Conservation (phyloP, 92 coral and sea anemone genomes). For the Phenganax marumi region DNA sequence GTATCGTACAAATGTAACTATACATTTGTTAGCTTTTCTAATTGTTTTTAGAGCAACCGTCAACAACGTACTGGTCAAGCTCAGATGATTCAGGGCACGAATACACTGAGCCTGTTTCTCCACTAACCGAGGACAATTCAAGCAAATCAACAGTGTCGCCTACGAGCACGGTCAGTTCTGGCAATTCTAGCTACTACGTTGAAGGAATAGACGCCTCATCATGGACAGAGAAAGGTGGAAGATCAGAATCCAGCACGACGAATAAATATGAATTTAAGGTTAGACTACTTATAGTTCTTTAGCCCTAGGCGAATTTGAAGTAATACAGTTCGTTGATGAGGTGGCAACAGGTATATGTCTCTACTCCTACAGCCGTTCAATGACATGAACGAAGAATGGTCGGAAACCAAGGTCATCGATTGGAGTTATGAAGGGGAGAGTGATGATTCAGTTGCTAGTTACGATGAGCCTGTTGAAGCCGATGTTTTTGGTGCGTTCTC, state of each 20-base stretch:
- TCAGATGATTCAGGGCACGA: conserved; percentile 31
- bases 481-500: conserved; percentile 14
- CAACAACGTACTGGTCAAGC: conserved; percentile 30
- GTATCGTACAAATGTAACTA: neutral
- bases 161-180: conserved; percentile 3
- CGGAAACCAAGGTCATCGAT: conserved; percentile 13
- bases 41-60: neutral
- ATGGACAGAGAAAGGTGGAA: neutral
- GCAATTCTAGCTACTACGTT: conserved; percentile 6
- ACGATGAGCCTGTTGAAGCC: conserved; percentile 23
- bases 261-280: conserved; percentile 32
- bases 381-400: conserved; percentile 30
- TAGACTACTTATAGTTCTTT: neutral
- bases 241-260: neutral
- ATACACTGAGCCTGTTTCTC: conserved; percentile 7
- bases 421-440: conserved; percentile 33
- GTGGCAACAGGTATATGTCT: neutral
- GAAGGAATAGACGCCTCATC: neutral
- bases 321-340: neutral
- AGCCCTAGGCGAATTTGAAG: neutral
- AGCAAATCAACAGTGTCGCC: conserved; percentile 1
- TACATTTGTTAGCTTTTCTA: neutral
- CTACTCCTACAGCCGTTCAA: conserved; percentile 18
- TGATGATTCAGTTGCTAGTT: conserved; percentile 27
- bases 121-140: neutral